These are phyloP conservation scores for Caligus rogercresseyi DNA, from an alignment of 1,140 invertebrate genomes.

Conservation along the genomic window DNA sequence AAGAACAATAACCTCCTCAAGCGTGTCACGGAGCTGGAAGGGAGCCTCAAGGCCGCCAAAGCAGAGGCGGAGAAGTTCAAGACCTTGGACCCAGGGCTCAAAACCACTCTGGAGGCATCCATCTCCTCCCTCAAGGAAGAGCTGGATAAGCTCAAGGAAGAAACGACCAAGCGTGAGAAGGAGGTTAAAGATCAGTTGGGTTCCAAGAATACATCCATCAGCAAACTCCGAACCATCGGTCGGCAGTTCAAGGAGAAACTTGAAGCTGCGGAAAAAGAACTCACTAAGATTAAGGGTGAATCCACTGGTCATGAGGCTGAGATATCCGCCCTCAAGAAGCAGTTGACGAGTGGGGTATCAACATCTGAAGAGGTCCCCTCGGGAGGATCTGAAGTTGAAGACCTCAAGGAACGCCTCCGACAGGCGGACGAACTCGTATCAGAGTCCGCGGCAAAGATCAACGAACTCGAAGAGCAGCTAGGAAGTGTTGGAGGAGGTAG, in stretches of 20 bases:
- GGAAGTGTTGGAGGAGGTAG: background rate
- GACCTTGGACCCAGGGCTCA: background rate
- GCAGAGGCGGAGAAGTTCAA: background rate
- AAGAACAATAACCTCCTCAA: background rate
- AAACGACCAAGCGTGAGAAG: background rate
- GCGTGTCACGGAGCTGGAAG: background rate
- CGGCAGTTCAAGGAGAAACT: conserved; percentile 9
- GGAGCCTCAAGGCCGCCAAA: background rate
- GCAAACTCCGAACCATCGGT: background rate
- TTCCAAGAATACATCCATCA: conserved; percentile 1
- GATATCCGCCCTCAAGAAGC: background rate
- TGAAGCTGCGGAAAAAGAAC: conserved; percentile 1
- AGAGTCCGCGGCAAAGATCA: background rate
- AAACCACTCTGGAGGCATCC: background rate
- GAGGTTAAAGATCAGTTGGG: background rate
- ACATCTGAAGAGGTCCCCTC: background rate
- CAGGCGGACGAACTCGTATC: background rate
- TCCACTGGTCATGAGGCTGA: background rate
- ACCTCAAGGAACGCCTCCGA: background rate
- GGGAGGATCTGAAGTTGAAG: background rate
- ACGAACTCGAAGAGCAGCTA: background rate
- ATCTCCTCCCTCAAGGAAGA: background rate
- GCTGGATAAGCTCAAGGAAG: conserved; percentile 10
- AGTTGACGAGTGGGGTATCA: background rate
- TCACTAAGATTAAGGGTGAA: background rate